Conservation (phyloP, 2,888 invertebrate species). For the Junonia oenone region DNA sequence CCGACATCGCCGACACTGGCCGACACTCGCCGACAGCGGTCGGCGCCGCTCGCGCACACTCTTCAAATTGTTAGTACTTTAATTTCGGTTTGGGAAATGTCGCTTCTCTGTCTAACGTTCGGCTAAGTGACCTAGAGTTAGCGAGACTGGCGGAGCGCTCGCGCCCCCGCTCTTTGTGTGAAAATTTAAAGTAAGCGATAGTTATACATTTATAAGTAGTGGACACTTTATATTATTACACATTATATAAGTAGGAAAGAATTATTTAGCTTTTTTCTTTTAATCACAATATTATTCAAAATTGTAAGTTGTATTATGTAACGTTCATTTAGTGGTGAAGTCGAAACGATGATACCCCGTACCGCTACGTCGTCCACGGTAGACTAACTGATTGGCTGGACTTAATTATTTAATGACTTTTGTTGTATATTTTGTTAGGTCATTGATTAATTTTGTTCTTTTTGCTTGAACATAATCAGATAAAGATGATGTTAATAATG, state of each 20-base stretch:
- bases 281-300: conserved; percentile 79
- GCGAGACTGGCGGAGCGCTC: too few relatives aligned
- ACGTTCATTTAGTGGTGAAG: conserved; percentile 69
- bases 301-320: conserved; percentile 78
- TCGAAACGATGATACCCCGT: conserved; percentile 52
- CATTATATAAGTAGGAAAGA: conserved; percentile 78
- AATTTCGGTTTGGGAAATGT: conserved; percentile 65
- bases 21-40: conserved; percentile 24
- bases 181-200: conserved; percentile 75
- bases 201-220: conserved; percentile 77
- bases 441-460: conserved; percentile 78
- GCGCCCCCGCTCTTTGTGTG: conserved; percentile 73
- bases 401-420: conserved; percentile 79
- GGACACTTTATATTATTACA: conserved; percentile 80
- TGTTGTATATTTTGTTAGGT: conserved; percentile 81
- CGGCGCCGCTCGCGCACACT: conserved; percentile 31
- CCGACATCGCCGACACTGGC: conserved; percentile 33
- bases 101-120: conserved; percentile 64
- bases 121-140: conserved; percentile 58
- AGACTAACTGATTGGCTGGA: conserved; percentile 68
- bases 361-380: conserved; percentile 61
- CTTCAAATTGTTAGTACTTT: conserved; percentile 59
- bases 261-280: conserved; percentile 77
- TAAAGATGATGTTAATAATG: conserved; percentile 72
- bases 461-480: conserved; percentile 71